Base-by-base conservation (phyloP, 1,140 invertebrate genomes). In the Propsilocerus akamusi region DNA sequence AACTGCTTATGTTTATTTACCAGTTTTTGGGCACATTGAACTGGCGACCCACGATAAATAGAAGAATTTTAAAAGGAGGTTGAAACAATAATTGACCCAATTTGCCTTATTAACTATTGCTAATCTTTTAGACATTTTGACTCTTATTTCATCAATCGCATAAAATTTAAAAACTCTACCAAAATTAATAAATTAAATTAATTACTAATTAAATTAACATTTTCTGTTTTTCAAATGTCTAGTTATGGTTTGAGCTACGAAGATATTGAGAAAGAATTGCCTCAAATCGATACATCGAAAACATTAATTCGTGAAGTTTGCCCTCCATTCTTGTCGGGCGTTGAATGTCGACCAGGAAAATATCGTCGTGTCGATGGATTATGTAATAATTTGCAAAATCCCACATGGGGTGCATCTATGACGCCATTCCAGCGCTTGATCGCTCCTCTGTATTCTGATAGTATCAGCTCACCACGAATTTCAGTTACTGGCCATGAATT, bases 341-440 rank as follows among this genome's bases (percentile, higher is more conserved):
- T 92, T 1, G 83, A 91, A 62, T 94, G 89, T 57, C 72, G 81
- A 20, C 74, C 86, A 3, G 86, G 86, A n/a, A 92, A 93, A 58
- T 97, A 93, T 65, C 72, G 93, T 3, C 72, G 88, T 5, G 77
- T 83, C 49, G 89, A 94, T 65, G 93, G 92, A 0, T 77, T 92
- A 7, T 97, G 92, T 66, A 97, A 91, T 52, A 97, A 97, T 62
- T 68, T 94, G 30, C 72, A 86, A 37, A 78, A 94, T 69, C 90
- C 91, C 0, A 83, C 82, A 1, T 94, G 90, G 89, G 92, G 92
- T 0, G 77, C 84, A n/a, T 76, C 81, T 0, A 78, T 83, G 57
- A 77, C 85, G 10, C 83, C 88, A 2, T 91, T 89, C 66, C 77
- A 80, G 53, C 79, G 86, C 58, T 67, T 90, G 52, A 74, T 89